A percentile compares a stretch with the other conserved stretches of the same genome.
Evolutionary conservation across 2,113 vertebrate species (phyloP).

Genomic region (Anoura caudifer): DNA sequence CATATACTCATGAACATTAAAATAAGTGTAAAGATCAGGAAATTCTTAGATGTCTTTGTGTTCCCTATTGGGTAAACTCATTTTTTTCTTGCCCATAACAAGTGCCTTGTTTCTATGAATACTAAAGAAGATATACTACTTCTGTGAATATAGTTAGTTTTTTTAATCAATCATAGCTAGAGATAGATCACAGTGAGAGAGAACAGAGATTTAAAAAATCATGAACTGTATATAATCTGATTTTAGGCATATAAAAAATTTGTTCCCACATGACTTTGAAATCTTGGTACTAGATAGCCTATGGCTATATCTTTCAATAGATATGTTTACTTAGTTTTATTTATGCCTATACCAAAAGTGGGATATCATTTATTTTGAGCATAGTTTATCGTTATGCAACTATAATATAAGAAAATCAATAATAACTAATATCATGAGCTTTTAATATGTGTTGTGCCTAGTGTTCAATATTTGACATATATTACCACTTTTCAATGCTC

Average conservation of each 20-base stretch:
- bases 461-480: background rate
- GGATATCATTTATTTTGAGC: background rate
- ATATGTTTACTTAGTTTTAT: background rate
- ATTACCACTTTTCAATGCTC: background rate
- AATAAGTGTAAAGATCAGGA: background rate
- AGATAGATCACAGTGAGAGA: background rate
- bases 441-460: background rate
- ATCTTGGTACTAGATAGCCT: background rate
- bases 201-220: background rate
- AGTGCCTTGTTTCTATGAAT: background rate
- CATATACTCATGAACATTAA: background rate
- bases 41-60: background rate
- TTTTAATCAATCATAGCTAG: background rate
- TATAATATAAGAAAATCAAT: background rate
- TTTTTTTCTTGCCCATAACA: background rate
- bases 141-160: background rate
- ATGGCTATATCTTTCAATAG: background rate
- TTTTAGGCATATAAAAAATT: background rate
- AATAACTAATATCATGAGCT: background rate
- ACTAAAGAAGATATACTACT: background rate
- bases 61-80: background rate
- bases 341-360: background rate
- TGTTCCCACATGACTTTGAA: background rate
- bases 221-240: background rate
- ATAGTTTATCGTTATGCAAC: background rate